Evolutionary conservation across 2,113 vertebrate genomes (phyloP).

Genomic region (Carlito syrichta): DNA sequence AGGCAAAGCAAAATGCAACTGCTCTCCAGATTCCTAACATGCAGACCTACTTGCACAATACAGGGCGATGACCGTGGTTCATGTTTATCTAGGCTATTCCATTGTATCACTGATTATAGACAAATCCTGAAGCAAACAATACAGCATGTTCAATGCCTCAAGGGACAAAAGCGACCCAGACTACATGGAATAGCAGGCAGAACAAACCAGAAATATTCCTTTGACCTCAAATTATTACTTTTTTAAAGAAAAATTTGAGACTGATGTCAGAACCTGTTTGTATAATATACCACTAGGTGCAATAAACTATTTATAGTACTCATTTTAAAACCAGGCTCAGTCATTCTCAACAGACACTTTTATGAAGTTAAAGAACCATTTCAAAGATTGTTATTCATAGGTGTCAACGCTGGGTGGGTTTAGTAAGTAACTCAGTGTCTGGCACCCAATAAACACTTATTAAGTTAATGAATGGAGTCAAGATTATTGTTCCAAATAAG

Average conservation of each 20-base stretch:
- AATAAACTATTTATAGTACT: not conserved
- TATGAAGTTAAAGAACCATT: slow-evolving; percentile 20
- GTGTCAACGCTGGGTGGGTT: not conserved
- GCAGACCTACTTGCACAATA: not conserved
- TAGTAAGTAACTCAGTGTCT: not conserved
- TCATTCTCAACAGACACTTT: not conserved
- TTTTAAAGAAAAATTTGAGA: slow-evolving; percentile 20
- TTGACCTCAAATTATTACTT: slow-evolving; percentile 16
- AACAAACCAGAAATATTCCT: not conserved
- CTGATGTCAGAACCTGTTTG: not conserved
- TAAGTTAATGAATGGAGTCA: slow-evolving; percentile 21
- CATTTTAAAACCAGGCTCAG: not conserved
- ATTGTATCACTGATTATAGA: not conserved
- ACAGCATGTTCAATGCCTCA: not conserved
- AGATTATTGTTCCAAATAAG: not conserved
- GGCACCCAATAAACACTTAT: slow-evolving; percentile 45
- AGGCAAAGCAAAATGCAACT: slow-evolving; percentile 25
- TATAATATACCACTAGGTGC: not conserved
- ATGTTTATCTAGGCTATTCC: slow-evolving; percentile 23
- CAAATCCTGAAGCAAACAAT: slow-evolving; percentile 3
- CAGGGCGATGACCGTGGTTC: not conserved
- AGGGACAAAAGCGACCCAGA: not conserved
- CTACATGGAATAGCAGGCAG: not conserved
- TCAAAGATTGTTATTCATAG: slow-evolving; percentile 37
- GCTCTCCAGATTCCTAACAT: not conserved